phyloP scores from a whole-genome alignment of 2,113 vertebrate genomes.

The Prionailurus bengalensis region DNA sequence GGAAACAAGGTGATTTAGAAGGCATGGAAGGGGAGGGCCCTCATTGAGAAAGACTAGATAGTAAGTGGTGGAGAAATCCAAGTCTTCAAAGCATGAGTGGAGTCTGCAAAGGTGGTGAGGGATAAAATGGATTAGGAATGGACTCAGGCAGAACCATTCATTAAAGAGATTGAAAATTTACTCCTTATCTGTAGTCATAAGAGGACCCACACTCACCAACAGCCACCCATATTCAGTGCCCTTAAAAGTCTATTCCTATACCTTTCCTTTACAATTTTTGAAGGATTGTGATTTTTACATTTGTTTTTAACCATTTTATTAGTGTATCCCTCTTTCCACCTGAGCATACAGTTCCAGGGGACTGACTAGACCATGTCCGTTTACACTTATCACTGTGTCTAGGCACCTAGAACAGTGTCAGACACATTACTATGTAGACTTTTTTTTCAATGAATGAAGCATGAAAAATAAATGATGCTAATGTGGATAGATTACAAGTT shows the following conservation, averaged over 20 bases:
- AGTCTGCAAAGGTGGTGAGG: background rate
- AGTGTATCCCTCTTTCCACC: background rate
- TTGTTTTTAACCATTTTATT: background rate
- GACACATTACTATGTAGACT: background rate
- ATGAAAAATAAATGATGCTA: background rate
- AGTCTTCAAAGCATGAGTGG: background rate
- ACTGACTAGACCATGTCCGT: fast-evolving
- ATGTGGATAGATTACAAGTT: background rate
- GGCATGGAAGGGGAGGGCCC: background rate
- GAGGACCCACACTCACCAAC: background rate
- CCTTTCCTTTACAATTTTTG: background rate
- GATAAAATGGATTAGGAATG: background rate
- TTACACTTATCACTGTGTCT: background rate
- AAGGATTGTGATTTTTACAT: background rate
- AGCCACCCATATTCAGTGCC: background rate
- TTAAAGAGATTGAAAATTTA: background rate
- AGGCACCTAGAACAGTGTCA: background rate
- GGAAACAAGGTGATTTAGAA: background rate
- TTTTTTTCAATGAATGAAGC: background rate
- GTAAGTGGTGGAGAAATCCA: background rate
- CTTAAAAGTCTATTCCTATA: background rate
- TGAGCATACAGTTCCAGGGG: background rate
- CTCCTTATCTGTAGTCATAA: background rate
- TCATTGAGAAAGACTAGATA: background rate
- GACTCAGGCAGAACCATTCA: background rate